Evolutionary conservation across 2,113 vertebrate species (phyloP).

Genomic region (Albula glossodonta): DNA sequence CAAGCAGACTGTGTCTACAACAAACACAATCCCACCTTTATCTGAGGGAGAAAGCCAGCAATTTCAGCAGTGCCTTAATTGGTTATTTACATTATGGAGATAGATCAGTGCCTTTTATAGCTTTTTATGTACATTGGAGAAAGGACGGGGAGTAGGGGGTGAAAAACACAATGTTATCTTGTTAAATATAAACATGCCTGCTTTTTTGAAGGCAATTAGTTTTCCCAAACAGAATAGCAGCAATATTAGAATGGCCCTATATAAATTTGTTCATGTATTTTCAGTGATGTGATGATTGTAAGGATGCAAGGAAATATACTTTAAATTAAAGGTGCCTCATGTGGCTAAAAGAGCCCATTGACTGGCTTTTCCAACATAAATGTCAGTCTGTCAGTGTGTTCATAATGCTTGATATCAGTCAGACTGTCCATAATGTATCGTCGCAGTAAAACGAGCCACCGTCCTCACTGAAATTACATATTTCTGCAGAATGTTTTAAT

Average conservation of each 20-base stretch:
- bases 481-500: neutral
- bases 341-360: neutral
- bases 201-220: neutral
- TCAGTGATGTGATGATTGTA: neutral
- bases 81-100: slow-evolving; percentile 37
- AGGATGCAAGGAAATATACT: neutral
- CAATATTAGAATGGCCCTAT: neutral
- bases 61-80: slow-evolving; percentile 22
- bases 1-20: slow-evolving; percentile 16
- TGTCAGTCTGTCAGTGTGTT: slow-evolving; percentile 1
- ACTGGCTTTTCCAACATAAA: too few species aligned
- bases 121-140: slow-evolving; percentile 34
- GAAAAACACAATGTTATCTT: slow-evolving; percentile 20
- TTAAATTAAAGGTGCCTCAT: neutral
- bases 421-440: too few species aligned
- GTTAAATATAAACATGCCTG: slow-evolving; percentile 30
- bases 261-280: neutral
- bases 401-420: neutral
- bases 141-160: slow-evolving; percentile 14
- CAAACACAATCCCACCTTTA: slow-evolving; percentile 38
- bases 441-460: neutral
- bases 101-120: slow-evolving; percentile 48
- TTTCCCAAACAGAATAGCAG: neutral
- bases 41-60: slow-evolving; percentile 10
- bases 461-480: neutral